A percentile compares a stretch with the other conserved stretches of the same genome.
Conservation (phyloP, 1,140 invertebrate genomes). For the Archegozetes longisetosus region DNA sequence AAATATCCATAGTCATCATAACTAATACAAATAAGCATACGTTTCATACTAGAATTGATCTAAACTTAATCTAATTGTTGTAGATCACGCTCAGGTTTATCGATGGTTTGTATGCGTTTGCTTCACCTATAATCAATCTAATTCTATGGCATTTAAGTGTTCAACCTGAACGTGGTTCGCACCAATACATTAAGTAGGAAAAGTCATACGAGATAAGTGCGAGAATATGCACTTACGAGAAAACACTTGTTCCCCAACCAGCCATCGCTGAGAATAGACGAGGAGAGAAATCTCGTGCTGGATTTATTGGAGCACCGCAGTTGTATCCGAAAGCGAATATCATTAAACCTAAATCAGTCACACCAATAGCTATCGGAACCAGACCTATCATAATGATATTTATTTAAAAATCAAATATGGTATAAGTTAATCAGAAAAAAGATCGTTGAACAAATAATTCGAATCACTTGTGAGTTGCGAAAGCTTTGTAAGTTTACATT, state of each 20-base stretch:
- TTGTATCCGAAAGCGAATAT: conserved; percentile 39
- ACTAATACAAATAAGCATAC: too few relatives aligned
- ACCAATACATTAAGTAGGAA: too few relatives aligned
- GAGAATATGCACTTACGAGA: conserved; percentile 33
- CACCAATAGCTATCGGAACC: conserved; percentile 35
- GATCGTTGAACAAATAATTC: conserved; percentile 4
- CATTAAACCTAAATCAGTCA: conserved; percentile 33
- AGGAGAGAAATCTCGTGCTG: conserved; percentile 43
- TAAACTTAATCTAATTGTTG: too few relatives aligned
- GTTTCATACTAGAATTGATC: too few relatives aligned
- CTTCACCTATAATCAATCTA: neutral
- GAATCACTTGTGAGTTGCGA: too few relatives aligned
- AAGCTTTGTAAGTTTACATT: too few relatives aligned
- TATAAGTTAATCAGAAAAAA: neutral
- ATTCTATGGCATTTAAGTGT: too few relatives aligned
- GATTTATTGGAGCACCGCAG: conserved; percentile 45
- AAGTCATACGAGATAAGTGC: conserved; percentile 27
- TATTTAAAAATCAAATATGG: conserved; percentile 15
- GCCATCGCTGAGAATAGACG: conserved; percentile 37
- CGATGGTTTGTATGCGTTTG: conserved; percentile 20
- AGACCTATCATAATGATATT: conserved; percentile 36
- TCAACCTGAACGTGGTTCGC: too few relatives aligned
- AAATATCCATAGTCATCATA: conserved; percentile 36
- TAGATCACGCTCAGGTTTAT: too few relatives aligned
- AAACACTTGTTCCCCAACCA: conserved; percentile 38